Evolutionary conservation across 2,113 vertebrate genomes (phyloP), one percentile per base, ranked within the genome.

Genomic region (Epinephelus cyanopodus): DNA sequence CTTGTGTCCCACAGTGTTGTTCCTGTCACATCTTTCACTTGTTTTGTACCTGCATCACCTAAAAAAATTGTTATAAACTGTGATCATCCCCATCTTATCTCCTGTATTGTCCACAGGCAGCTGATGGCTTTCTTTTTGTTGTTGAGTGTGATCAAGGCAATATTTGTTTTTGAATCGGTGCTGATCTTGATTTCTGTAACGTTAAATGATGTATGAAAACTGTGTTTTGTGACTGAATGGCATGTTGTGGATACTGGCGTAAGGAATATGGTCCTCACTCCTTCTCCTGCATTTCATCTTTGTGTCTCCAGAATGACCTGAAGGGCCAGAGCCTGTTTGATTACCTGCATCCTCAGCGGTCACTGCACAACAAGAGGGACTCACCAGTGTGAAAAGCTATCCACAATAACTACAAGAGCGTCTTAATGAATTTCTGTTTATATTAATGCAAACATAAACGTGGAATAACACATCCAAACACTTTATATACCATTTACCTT

Each of bases 321-420:
- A 77, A n/a, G n/a, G 63, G 74, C 8, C 52, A 77, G 39, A 77
- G 39, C 21, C 42, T 58, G 63, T 77, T 68, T 68, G 64, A 77
- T 33, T 50, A 50, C 25, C 9, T 68, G 13, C 75, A 77, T 50
- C 52, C 23, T 77, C 52, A 33, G 23, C 7, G 3, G 23, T 57
- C 17, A 29, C 11, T 2, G 3, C n/a, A 23, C 52, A 18, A 47
- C 23, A 1, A 67, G 27, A 77, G 53, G 57, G 42, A 67, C 6
- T 2, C 52, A 67, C 17, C 6, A 0, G 33, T n/a, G 52, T 39
- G 13, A 77, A 66, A 66, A 57, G 52, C 57, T 66, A 66, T 56
- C n/a, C 17, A 6, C 39, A 66, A 1, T n/a, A 75, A 64, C 3
- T 23, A 5, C 19, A 70, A 71, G 8, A 57, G 52, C 1, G 4